Base-by-base conservation (phyloP, 2,113 vertebrate species). In the Hemicordylus capensis region DNA sequence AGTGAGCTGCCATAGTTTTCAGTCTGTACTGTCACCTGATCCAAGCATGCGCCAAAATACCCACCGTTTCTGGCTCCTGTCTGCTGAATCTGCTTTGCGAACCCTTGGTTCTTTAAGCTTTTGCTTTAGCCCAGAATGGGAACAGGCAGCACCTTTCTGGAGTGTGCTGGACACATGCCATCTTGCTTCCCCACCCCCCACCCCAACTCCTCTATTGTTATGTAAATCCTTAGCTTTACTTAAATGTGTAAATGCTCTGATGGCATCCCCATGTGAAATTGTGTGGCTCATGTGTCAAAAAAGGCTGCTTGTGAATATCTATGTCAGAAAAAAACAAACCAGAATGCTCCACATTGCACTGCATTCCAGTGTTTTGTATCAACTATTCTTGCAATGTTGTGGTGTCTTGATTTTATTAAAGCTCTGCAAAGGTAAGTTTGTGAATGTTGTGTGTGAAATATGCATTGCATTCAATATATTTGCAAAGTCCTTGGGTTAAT, bases 1-100 rank as follows among this genome's bases (percentile, higher is more conserved):
- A 98, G 96, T 99, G 98, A 99, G 98, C 98, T 99, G 98, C 97
- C 98, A 98, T 98, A 97, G 95, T 98, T 97, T 97, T 97, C 94
- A 96, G 97, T 98, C 94, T 97, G 96, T 97, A 97, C 95, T 95
- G 95, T 97, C 97, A 97, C 96, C 96, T 97, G 96, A 96, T 94
- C 97, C 96, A 95, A 98, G 98, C 98, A 98, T 98, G 98, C 95
- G 96, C 97, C 96, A 94, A 97, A 93, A 92, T 93, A 90, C 92
- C 95, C 96, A 95, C 94, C 72, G 95, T 96, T 95, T 94, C 93
- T 95, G 94, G 95, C 95, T 95, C 91, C 93, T 95, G 94, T 97
- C 94, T 95, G 96, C 97, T 96, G 94, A 96, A 93, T 94, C 93
- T 95, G 97, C 97, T 97, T 97, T 95, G 96, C 96, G 96, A 95